Evolutionary conservation across 2,797 vertebrate genomes (phyloP), one percentile per base, ranked within the genome.

Genomic region (Chelon auratus): DNA sequence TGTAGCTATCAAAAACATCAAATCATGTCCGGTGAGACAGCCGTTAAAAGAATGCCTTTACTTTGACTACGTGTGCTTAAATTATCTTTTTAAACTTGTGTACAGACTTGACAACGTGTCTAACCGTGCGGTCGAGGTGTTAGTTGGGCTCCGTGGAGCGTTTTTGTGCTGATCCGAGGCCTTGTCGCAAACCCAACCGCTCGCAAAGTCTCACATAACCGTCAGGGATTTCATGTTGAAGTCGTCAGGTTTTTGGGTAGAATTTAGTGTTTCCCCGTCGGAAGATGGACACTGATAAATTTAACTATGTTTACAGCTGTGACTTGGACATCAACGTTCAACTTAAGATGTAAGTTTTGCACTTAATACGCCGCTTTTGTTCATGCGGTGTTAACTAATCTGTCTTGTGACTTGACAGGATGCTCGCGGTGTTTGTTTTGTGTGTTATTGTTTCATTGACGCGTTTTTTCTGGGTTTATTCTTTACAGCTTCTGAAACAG

Each of bases 281-380:
- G 84, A 93, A 87, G 83, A 95, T 95, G 84, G 97, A 99, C 81
- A 95, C 96, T 0, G 97, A 99, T 82, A 96, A 96, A 83, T 98
- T 99, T 81, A 95, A 94, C 80, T 99, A 98, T 84, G 96, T 97
- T 36, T 98, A 98, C 80, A 99, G 98, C 80, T 99, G 97, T 77
- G 98, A 99, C 73, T 10, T 99, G 93, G 97, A 99, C 85, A 96
- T 99, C 87, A 99, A 97, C 74, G 97, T 99, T 73, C 97, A 98
- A 85, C 95, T 99, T 40, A 99, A 99, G 87, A 99, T 99, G 97
- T 99, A 77, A 97, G 97, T 94, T 79, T 40, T 30, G 22, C 1
- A 17, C 43, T 64, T 20, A 7, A 18, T 3, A 57, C 17, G 18
- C 65, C 10, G 26, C 20, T 52, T 77, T 57, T 48, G 39, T 18